Evolutionary conservation across 2,888 invertebrate genomes (phyloP).

Genomic region (Sarcophaga rosellei): DNA sequence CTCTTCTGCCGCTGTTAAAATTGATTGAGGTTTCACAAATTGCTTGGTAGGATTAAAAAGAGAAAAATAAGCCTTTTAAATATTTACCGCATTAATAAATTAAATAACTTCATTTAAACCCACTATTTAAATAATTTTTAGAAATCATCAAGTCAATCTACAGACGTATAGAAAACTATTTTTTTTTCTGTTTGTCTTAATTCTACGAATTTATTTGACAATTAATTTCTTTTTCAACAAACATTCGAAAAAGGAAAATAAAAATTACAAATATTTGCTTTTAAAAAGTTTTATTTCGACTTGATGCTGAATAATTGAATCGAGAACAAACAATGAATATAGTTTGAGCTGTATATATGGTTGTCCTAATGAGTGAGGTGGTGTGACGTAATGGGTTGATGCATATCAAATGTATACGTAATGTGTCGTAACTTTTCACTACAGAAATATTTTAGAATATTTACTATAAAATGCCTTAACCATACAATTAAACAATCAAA

Average conservation of each 20-base stretch:
- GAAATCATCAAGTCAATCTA: too few species aligned
- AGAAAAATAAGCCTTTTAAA: too few species aligned
- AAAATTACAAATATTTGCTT: slow-evolving; percentile 18
- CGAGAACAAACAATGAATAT: neutral
- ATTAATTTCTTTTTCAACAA: neutral
- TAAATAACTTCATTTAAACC: neutral
- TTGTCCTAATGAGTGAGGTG: too few species aligned
- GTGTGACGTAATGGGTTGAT: neutral
- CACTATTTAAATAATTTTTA: too few species aligned
- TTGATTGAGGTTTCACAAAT: too few species aligned
- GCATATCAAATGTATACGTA: slow-evolving; percentile 2
- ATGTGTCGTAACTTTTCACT: slow-evolving; percentile 27
- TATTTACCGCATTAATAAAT: neutral
- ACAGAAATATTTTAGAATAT: slow-evolving; percentile 17
- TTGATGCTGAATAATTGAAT: slow-evolving; percentile 34
- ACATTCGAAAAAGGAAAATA: neutral
- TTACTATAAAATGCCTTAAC: neutral
- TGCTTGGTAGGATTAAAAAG: too few species aligned
- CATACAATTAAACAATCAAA: neutral
- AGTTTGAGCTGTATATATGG: neutral
- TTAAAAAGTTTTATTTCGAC: slow-evolving; percentile 10
- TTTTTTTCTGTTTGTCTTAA: neutral
- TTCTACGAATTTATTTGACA: slow-evolving; percentile 14
- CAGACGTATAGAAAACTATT: too few species aligned
- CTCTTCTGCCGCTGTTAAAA: too few species aligned